Evolutionary conservation across 2,888 invertebrate genomes (phyloP).

Genomic region (Abscondita cerata): DNA sequence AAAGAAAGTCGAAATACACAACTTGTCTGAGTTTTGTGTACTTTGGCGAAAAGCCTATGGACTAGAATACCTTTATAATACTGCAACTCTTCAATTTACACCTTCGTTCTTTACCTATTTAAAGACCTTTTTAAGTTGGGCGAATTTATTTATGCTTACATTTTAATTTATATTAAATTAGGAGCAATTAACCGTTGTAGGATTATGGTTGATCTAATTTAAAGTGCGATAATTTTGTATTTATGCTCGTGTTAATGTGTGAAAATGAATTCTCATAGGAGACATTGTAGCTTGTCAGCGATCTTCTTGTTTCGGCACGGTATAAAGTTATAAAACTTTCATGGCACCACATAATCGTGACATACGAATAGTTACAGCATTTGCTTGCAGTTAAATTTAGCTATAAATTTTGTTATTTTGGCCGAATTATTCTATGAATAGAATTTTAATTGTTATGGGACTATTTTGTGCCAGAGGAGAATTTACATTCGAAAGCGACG

Average conservation of each 20-base stretch:
- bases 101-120: slow-evolving; percentile 42
- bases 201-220: background rate
- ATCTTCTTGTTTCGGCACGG: slow-evolving; percentile 15
- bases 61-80: slow-evolving; percentile 45
- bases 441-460: slow-evolving; percentile 13
- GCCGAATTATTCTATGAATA: slow-evolving; percentile 26
- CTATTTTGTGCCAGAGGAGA: slow-evolving; percentile 1
- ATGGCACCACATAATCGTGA: slow-evolving; percentile 8
- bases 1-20: slow-evolving; percentile 32
- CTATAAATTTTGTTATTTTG: slow-evolving; percentile 18
- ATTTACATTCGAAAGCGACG: slow-evolving; percentile 5
- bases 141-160: slow-evolving; percentile 18
- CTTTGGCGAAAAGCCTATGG: slow-evolving; percentile 40
- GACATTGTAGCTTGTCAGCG: slow-evolving; percentile 18
- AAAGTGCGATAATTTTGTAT: slow-evolving; percentile 12
- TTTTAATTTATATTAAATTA: background rate
- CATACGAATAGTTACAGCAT: slow-evolving; percentile 14
- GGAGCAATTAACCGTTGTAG: slow-evolving; percentile 6
- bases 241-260: slow-evolving; percentile 22
- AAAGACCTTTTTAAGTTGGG: slow-evolving; percentile 35
- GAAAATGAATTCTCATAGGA: slow-evolving; percentile 23
- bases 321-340: slow-evolving; percentile 26
- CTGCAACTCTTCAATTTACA: slow-evolving; percentile 46
- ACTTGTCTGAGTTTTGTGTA: slow-evolving; percentile 41
- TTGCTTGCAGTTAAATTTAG: slow-evolving; percentile 14